A percentile compares a stretch with the other conserved stretches of the same genome.
Evolutionary conservation across 1,140 invertebrate species (phyloP).

Genomic region (Cydia amplana): DNA sequence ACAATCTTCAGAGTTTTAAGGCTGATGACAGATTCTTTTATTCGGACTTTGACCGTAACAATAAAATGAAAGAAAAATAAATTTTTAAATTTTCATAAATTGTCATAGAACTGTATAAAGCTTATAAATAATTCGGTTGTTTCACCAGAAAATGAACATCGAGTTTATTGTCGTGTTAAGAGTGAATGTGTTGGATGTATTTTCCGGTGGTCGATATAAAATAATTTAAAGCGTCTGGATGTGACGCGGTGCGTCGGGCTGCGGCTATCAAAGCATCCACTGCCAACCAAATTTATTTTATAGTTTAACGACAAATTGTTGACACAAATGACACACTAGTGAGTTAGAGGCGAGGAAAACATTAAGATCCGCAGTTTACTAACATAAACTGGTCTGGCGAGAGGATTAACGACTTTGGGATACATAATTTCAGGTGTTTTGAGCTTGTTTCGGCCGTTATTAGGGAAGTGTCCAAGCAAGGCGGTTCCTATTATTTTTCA

Average conservation of each 20-base stretch:
- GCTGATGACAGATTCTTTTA: background rate
- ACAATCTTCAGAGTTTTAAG: conserved; percentile 10
- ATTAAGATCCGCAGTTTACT: conserved; percentile 16
- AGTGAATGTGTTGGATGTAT: conserved; percentile 5
- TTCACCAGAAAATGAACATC: conserved; percentile 27
- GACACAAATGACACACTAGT: conserved; percentile 32
- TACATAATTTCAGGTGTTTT: conserved; percentile 21
- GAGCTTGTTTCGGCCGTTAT: background rate
- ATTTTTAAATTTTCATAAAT: conserved; percentile 26
- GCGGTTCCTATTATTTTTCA: background rate
- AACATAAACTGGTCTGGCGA: conserved; percentile 22
- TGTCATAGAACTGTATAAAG: conserved; percentile 8
- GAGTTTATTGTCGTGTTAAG: conserved; percentile 14
- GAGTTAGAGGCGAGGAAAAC: conserved; percentile 24
- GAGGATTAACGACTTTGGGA: conserved; percentile 29
- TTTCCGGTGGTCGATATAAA: conserved; percentile 31
- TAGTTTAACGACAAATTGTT: conserved; percentile 33
- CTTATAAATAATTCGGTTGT: conserved; percentile 8
- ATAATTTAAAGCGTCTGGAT: conserved; percentile 30
- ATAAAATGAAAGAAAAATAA: conserved; percentile 22
- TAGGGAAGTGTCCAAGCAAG: conserved; percentile 13
- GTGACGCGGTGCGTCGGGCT: conserved; percentile 14
- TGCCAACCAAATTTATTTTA: conserved; percentile 31
- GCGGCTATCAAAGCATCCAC: conserved; percentile 26
- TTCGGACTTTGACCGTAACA: conserved; percentile 15